Percentiles rank a stretch among this genome's conserved stretches.
Evolutionary conservation across 2,888 invertebrate genomes (phyloP).

Genomic region (Germaria angustata): DNA sequence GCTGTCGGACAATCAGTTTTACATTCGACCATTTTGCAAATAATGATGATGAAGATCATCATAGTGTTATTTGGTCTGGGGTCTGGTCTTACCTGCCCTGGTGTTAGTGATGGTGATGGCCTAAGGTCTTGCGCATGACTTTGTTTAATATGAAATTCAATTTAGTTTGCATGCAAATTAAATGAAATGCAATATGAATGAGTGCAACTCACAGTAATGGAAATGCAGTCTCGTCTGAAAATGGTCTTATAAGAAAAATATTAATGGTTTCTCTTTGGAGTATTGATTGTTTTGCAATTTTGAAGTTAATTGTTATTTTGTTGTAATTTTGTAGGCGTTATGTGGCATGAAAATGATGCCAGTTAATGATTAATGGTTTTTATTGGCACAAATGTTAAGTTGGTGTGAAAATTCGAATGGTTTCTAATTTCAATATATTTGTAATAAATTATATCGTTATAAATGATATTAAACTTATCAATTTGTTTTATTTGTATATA

Average conservation of each 20-base stretch:
- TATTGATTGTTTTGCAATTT: slow-evolving; percentile 53
- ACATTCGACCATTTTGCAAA: slow-evolving; percentile 25
- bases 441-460: too few relatives aligned
- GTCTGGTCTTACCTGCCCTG: not conserved
- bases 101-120: slow-evolving; percentile 52
- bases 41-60: slow-evolving; percentile 11
- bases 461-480: not conserved
- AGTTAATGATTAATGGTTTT: slow-evolving; percentile 57
- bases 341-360: slow-evolving; percentile 57
- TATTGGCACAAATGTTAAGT: slow-evolving; percentile 18
- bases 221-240: slow-evolving; percentile 26
- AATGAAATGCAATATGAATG: slow-evolving; percentile 28
- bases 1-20: slow-evolving; percentile 42
- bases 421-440: not conserved
- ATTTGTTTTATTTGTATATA: too few relatives aligned
- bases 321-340: slow-evolving; percentile 62
- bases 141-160: slow-evolving; percentile 67
- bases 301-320: slow-evolving; percentile 65
- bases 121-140: slow-evolving; percentile 63
- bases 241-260: slow-evolving; percentile 45
- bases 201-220: not conserved
- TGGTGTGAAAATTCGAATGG: slow-evolving; percentile 59
- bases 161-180: slow-evolving; percentile 66
- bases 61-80: slow-evolving; percentile 19
- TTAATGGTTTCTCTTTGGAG: slow-evolving; percentile 58